Percentiles rank a stretch among this genome's conserved stretches.
Evolutionary conservation across 2,888 invertebrate genomes (phyloP).

Genomic region (Idaea biselata): DNA sequence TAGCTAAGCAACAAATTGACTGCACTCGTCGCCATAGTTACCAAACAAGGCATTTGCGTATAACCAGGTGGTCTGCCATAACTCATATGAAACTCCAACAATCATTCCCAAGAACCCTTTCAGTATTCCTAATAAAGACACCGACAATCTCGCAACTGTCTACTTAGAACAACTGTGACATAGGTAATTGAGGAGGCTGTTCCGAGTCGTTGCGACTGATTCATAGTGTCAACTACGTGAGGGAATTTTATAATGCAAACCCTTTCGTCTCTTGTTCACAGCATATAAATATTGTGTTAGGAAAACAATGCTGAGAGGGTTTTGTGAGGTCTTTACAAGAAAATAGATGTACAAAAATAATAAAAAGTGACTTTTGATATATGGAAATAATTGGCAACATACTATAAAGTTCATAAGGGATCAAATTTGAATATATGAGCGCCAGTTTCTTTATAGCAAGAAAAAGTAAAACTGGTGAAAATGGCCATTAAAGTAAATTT

Average conservation of each 20-base stretch:
- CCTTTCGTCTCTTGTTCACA: constrained; percentile 14
- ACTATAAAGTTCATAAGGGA: too few species aligned
- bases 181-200: constrained; percentile 29
- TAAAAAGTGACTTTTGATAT: too few species aligned
- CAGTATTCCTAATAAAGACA: constrained; percentile 1
- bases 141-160: background rate
- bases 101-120: background rate
- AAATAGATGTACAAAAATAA: too few species aligned
- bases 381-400: too few species aligned
- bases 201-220: constrained; percentile 15
- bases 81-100: background rate
- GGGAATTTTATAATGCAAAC: constrained; percentile 19
- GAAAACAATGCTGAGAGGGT: background rate
- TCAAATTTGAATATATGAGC: too few species aligned
- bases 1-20: too few species aligned
- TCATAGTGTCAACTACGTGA: constrained; percentile 19
- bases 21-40: too few species aligned
- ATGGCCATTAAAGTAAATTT: too few species aligned
- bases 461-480: too few species aligned
- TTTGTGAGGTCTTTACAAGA: background rate
- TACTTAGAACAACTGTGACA: constrained; percentile 1
- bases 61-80: background rate
- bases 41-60: too few species aligned
- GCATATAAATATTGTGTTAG: background rate
- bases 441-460: too few species aligned